Conservation (phyloP, 2,797 vertebrate genomes). For the Tapera naevia region DNA sequence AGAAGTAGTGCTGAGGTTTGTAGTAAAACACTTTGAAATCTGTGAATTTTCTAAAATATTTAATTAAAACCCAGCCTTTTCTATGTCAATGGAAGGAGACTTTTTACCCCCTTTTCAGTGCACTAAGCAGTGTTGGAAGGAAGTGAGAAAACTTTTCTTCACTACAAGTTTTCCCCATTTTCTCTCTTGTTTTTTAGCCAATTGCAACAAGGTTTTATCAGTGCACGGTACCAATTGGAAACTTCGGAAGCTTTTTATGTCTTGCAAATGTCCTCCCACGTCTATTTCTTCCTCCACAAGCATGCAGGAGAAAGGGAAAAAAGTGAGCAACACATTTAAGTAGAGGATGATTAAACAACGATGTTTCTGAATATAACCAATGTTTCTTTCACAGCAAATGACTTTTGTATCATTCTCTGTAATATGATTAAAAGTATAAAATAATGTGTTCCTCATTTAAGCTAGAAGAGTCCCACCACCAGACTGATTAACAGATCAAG, state of each 20-base stretch:
- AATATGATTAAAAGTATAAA: slow-evolving; percentile 28
- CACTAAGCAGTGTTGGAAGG: background rate
- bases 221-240: slow-evolving; percentile 44
- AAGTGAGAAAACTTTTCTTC: background rate
- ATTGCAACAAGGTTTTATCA: slow-evolving; percentile 36
- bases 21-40: slow-evolving; percentile 17
- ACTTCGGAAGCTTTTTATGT: slow-evolving; percentile 55
- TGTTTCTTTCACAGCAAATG: slow-evolving; percentile 4
- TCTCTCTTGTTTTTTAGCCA: slow-evolving; percentile 28
- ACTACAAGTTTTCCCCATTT: background rate
- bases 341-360: slow-evolving; percentile 16
- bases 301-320: background rate
- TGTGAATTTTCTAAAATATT: background rate
- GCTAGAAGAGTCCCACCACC: background rate
- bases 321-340: slow-evolving; percentile 20
- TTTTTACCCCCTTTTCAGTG: background rate
- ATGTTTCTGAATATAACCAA: slow-evolving; percentile 40
- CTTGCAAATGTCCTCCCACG: slow-evolving; percentile 57
- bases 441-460: slow-evolving; percentile 35
- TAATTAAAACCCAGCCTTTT: background rate
- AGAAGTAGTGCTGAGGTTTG: slow-evolving; percentile 3
- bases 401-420: background rate
- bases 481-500: slow-evolving; percentile 48
- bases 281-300: slow-evolving; percentile 7
- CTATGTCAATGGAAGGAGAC: background rate